phyloP scores from a whole-genome alignment of 2,888 invertebrate genomes.

The Conops quadrifasciatus region DNA sequence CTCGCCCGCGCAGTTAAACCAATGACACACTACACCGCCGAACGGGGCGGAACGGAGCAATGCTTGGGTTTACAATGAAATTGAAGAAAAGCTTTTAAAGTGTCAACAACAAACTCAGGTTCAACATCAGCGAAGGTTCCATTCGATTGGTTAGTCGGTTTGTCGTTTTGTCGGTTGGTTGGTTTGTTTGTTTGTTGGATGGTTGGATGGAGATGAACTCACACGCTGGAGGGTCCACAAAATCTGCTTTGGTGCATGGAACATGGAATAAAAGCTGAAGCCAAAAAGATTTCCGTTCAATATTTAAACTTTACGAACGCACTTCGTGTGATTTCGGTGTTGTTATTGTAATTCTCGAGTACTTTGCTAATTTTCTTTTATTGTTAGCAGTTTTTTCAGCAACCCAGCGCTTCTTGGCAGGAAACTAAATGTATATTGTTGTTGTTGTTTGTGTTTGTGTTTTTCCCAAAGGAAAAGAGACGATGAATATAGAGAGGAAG shows the following conservation, averaged over 20 bases:
- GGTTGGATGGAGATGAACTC: constrained; percentile 1
- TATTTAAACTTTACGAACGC: constrained; percentile 20
- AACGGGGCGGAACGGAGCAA: constrained; percentile 22
- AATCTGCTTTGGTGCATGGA: neutral
- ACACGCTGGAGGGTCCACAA: constrained; percentile 14
- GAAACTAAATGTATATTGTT: constrained; percentile 36
- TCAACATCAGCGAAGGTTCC: constrained; percentile 20
- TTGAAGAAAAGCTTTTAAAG: constrained; percentile 25
- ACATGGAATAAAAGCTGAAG: constrained; percentile 3
- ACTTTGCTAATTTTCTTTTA: constrained; percentile 30
- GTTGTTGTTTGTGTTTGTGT: constrained; percentile 20
- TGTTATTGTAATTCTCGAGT: neutral
- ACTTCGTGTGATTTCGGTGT: constrained; percentile 24
- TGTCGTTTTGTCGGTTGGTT: constrained; percentile 23
- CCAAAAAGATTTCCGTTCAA: constrained; percentile 9
- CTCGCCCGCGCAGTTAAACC: constrained; percentile 10
- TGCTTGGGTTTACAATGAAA: constrained; percentile 12
- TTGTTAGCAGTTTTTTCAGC: constrained; percentile 41
- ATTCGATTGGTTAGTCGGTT: constrained; percentile 13
- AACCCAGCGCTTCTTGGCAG: constrained; percentile 50
- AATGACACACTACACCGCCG: constrained; percentile 10
- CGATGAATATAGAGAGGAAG: constrained; percentile 3
- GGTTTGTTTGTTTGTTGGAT: constrained; percentile 18
- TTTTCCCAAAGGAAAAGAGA: neutral
- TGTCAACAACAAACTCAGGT: constrained; percentile 19